Conservation (phyloP, 2,888 invertebrate species). For the Gastrophysa polygoni region DNA sequence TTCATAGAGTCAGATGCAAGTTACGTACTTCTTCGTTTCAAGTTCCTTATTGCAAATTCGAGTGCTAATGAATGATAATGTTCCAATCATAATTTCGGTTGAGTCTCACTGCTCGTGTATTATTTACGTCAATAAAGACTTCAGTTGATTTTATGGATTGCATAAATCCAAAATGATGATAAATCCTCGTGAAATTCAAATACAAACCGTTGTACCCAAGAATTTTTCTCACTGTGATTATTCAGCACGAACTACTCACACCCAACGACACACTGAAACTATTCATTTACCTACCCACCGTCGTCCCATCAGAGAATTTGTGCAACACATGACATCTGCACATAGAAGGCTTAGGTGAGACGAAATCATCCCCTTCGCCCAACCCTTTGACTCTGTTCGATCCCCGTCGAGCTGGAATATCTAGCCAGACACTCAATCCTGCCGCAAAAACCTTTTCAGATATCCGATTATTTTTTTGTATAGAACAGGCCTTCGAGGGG, state of each 20-base stretch:
- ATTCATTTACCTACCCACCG: slow-evolving; percentile 23
- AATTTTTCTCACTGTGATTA: not conserved
- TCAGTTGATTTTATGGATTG: too few relatives aligned
- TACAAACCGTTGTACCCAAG: not conserved
- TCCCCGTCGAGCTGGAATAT: slow-evolving; percentile 32
- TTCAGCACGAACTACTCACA: not conserved
- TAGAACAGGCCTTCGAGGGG: slow-evolving; percentile 54
- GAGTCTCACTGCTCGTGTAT: too few relatives aligned
- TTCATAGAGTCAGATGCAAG: too few relatives aligned
- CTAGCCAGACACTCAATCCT: slow-evolving; percentile 56
- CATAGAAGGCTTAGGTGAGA: slow-evolving; percentile 42
- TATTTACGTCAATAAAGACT: too few relatives aligned
- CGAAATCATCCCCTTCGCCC: slow-evolving; percentile 24
- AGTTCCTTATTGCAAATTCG: too few relatives aligned
- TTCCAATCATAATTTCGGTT: too few relatives aligned
- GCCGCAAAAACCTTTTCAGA: slow-evolving; percentile 56
- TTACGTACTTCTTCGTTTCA: too few relatives aligned
- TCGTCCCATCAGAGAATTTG: slow-evolving; percentile 28
- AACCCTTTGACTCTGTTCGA: slow-evolving; percentile 35
- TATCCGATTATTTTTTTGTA: slow-evolving; percentile 58
- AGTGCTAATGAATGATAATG: too few relatives aligned
- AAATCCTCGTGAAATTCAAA: too few relatives aligned
- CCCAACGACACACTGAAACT: slow-evolving; percentile 13
- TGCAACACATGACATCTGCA: slow-evolving; percentile 48
- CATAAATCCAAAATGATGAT: too few relatives aligned